These are phyloP conservation scores for Orchesella cincta DNA, from an alignment of 1,140 invertebrate genomes.

Conservation along the genomic window DNA sequence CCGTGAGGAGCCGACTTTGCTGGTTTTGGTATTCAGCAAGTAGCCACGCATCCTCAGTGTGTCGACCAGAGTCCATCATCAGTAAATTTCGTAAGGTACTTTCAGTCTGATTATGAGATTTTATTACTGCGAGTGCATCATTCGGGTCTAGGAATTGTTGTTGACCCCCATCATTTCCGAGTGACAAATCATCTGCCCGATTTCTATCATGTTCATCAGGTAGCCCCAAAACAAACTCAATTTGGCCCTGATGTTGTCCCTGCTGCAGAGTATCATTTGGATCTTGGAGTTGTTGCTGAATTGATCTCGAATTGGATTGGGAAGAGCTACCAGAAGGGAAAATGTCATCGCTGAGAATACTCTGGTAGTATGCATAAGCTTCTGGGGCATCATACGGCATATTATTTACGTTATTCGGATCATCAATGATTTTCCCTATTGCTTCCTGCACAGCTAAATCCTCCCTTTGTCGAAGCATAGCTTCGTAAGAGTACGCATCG, in stretches of 20 bases:
- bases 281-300: neutral
- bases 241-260: conserved; percentile 38
- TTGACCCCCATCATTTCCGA: conserved; percentile 17
- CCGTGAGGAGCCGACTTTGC: conserved; percentile 29
- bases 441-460: conserved; percentile 40
- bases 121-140: conserved; percentile 22
- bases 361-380: conserved; percentile 47
- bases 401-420: conserved; percentile 39
- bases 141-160: neutral
- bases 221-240: conserved; percentile 48
- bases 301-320: conserved; percentile 7
- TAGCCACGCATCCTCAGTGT: conserved; percentile 47
- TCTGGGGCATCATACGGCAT: conserved; percentile 43
- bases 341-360: conserved; percentile 47
- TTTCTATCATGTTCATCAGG: conserved; percentile 13
- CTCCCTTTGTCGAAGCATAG: conserved; percentile 34
- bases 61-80: conserved; percentile 45
- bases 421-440: conserved; percentile 30
- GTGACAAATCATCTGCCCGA: conserved; percentile 7
- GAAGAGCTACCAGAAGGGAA: conserved; percentile 6
- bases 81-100: conserved; percentile 45
- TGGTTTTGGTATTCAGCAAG: conserved; percentile 43
- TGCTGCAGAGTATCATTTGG: conserved; percentile 7
- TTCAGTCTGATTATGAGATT: conserved; percentile 36
- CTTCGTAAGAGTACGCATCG: conserved; percentile 33